Evolutionary conservation across 1,140 invertebrate species (phyloP), one percentile per base, ranked within the genome.

Genomic region (Melanaphis sacchari): DNA sequence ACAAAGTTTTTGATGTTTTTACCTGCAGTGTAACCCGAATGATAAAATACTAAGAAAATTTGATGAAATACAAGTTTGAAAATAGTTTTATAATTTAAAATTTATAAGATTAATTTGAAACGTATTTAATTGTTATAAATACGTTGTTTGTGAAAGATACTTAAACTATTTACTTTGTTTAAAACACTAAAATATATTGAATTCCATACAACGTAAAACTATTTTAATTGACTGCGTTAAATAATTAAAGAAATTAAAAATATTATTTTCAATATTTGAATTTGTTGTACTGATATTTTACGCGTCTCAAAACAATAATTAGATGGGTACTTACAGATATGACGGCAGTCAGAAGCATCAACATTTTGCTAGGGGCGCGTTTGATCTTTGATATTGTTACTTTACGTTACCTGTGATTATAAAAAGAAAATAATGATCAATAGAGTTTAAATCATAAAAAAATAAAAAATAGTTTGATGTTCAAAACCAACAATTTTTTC

Each of bases 311-410:
- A 46, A 87, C n/a, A 46, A n/a, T 87, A 8, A 31, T n/a, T n/a
- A 36, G 31, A 43, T 31, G 4, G 22, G 21, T 92, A 92, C 91
- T 92, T 92, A 92, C 91, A 18, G 91, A 84, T 31, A 92, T 11
- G 46, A 49, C 36, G 91, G 81, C 40, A 36, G 36, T 84, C 36
- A 92, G 11, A 26, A 52, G 3, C 24, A 54, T 15, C 31, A 90
- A 90, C 88, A 90, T 90, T 90, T 90, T 90, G 7, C 36, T 7
- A 84, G 15, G 36, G 21, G 15, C 15, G 1, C 84, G 38, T 84
- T 84, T 82, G 91, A 38, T 76, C 2, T 92, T 52, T 22, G 81
- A 84, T 38, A 82, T 81, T 38, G 49, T 46, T n/a, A 92, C 43
- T 49, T 46, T 38, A 36, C 21, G 24, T 49, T 26, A 92, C 43